phyloP scores from a whole-genome alignment of 2,113 vertebrate species.

The Charadrius vociferus region DNA sequence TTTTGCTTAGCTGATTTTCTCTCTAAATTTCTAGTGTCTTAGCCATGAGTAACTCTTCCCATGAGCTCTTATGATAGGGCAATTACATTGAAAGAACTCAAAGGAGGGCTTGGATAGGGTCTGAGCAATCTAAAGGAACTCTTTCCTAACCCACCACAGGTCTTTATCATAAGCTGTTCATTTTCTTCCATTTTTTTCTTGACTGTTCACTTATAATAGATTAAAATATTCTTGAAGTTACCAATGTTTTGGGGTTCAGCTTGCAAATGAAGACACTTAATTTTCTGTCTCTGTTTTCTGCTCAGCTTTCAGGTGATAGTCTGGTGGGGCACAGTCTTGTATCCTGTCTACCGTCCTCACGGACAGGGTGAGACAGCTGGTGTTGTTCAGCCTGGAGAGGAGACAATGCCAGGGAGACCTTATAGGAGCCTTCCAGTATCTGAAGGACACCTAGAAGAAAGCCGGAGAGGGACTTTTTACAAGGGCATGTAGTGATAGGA shows the following conservation, averaged over 20 bases:
- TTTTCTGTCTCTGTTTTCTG: not conserved
- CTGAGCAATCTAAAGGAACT: not conserved
- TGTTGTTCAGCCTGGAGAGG: too few species aligned
- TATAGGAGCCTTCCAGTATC: too few species aligned
- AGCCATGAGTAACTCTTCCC: not conserved
- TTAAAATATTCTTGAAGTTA: not conserved
- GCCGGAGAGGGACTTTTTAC: too few species aligned
- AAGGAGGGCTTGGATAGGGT: not conserved
- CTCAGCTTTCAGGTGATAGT: not conserved
- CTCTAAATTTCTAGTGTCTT: not conserved
- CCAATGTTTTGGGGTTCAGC: not conserved
- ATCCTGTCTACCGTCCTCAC: not conserved
- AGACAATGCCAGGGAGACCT: too few species aligned
- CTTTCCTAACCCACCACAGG: not conserved
- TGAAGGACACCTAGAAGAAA: too few species aligned
- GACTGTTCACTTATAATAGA: not conserved
- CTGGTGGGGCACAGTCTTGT: not conserved
- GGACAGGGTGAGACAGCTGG: too few species aligned
- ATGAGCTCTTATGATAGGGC: not conserved
- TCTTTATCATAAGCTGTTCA: rapidly evolving
- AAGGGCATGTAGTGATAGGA: too few species aligned
- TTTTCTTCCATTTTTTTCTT: not conserved
- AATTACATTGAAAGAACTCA: not conserved
- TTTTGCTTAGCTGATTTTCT: not conserved
- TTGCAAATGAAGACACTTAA: not conserved